phyloP scores from a whole-genome alignment of 1,140 invertebrate species.

The Zaprionus nigranus region DNA sequence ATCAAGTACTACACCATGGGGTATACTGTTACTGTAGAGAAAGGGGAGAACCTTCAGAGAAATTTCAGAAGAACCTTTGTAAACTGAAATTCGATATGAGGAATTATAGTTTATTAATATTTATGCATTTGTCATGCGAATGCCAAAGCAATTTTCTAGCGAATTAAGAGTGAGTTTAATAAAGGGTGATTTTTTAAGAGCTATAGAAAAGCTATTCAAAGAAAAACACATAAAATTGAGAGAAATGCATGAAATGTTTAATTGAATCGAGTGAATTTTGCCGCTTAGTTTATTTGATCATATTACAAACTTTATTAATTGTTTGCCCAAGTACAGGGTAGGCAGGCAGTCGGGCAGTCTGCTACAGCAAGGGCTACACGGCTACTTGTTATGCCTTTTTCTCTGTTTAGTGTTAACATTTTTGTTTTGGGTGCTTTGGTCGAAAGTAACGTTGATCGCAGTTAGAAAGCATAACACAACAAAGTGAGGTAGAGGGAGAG shows the following conservation, averaged over 20 bases:
- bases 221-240: too few relatives aligned
- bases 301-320: neutral
- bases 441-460: constrained; percentile 40
- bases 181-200: too few relatives aligned
- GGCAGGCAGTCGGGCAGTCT: neutral
- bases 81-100: neutral
- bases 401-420: constrained; percentile 23
- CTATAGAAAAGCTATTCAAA: too few relatives aligned
- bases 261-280: too few relatives aligned
- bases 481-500: neutral
- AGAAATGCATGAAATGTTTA: too few relatives aligned
- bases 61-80: neutral
- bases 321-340: neutral
- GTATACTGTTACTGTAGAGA: neutral
- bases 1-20: neutral
- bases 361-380: neutral
- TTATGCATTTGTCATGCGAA: neutral
- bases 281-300: too few relatives aligned
- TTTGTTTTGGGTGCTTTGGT: constrained; percentile 37
- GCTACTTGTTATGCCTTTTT: neutral
- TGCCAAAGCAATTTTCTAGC: neutral
- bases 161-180: neutral
- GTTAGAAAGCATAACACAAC: constrained; percentile 74
- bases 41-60: too few relatives aligned
- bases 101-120: neutral